These are phyloP conservation scores for Phyllostomus discolor DNA, from an alignment of 2,113 vertebrate species.

Conservation along the genomic window DNA sequence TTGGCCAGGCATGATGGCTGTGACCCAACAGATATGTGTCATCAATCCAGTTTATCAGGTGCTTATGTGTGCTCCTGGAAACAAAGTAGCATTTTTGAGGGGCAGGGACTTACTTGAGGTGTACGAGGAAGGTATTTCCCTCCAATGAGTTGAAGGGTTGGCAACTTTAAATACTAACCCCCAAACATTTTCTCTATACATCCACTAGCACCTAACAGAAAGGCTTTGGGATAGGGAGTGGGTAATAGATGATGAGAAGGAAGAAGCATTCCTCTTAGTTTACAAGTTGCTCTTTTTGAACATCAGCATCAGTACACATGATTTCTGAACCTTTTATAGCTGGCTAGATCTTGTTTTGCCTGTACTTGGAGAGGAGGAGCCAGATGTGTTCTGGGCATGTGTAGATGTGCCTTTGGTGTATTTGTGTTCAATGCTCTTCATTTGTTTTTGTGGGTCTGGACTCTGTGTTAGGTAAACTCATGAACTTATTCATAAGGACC, in stretches of 20 bases:
- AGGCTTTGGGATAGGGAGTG: not conserved
- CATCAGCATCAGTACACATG: not conserved
- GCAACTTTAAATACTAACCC: not conserved
- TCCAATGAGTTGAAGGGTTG: not conserved
- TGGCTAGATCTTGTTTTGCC: not conserved
- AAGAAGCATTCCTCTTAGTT: not conserved
- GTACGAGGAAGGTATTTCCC: not conserved
- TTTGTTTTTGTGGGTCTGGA: not conserved
- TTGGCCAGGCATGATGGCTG: not conserved
- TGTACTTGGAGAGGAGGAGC: not conserved
- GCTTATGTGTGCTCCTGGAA: not conserved
- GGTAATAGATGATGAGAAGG: not conserved
- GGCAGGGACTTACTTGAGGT: not conserved
- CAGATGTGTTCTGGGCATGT: not conserved
- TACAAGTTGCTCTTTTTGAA: not conserved
- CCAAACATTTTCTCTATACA: not conserved
- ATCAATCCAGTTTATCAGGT: not conserved
- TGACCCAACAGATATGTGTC: not conserved
- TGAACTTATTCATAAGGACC: slow-evolving; percentile 26
- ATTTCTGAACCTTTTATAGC: not conserved
- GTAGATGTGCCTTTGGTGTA: not conserved
- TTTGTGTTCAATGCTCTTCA: not conserved
- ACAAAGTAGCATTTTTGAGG: not conserved
- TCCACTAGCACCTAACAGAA: not conserved
- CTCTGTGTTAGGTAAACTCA: slow-evolving; percentile 23